Conservation (phyloP, 2,888 invertebrate genomes). For the Timema cristinae region DNA sequence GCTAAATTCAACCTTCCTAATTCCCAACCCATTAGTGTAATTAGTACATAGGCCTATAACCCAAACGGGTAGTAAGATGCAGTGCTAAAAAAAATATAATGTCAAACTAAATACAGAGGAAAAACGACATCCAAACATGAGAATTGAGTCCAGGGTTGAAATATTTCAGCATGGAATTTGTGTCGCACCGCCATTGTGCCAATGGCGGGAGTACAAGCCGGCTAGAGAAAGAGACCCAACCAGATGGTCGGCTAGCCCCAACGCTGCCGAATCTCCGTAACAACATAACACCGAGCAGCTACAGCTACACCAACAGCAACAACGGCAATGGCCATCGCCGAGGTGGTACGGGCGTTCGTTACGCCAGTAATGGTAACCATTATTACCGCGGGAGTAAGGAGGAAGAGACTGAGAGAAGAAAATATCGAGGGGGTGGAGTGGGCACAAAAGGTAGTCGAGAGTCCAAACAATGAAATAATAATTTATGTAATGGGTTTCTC, state of each 20-base stretch:
- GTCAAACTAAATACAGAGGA: too few relatives aligned
- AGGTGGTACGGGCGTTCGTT: constrained; percentile 22
- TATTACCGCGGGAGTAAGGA: constrained; percentile 36
- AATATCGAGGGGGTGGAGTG: constrained; percentile 32
- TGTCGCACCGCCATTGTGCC: constrained; percentile 28
- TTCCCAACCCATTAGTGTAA: too few relatives aligned
- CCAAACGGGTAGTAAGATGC: too few relatives aligned
- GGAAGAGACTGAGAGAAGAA: constrained; percentile 32
- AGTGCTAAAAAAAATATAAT: too few relatives aligned
- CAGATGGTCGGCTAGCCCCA: constrained; percentile 35
- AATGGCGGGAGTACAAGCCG: constrained; percentile 23
- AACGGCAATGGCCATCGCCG: constrained; percentile 26
- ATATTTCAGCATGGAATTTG: constrained; percentile 28
- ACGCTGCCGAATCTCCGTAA: constrained; percentile 32
- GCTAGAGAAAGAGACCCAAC: constrained; percentile 28
- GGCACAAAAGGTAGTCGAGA: constrained; percentile 9
- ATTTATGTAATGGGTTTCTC: too few relatives aligned
- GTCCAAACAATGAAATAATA: neutral
- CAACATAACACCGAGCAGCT: constrained; percentile 27
- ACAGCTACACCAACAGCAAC: constrained; percentile 23
- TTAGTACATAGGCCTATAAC: too few relatives aligned
- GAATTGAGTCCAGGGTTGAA: neutral
- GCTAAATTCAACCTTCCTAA: too few relatives aligned
- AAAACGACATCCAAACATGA: too few relatives aligned
- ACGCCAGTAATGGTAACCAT: constrained; percentile 35